Conservation (phyloP, 1,140 invertebrate genomes). For the Muscidifurax raptorellus region DNA sequence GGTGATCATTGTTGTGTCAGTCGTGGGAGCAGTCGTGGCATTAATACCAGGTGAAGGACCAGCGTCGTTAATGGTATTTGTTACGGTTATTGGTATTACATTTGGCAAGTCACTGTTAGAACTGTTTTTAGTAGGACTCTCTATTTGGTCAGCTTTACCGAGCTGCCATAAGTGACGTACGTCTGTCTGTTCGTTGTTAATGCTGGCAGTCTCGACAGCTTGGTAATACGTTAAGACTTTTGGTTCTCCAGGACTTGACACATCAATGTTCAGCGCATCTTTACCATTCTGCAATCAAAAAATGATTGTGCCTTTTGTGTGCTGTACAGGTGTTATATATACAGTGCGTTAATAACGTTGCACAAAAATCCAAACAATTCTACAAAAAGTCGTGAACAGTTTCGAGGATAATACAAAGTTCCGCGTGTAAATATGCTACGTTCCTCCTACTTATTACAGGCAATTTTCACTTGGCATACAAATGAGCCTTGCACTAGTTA, state of each 20-base stretch:
- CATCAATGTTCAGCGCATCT: slow-evolving; percentile 60
- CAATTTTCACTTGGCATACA: background rate
- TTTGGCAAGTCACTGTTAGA: slow-evolving; percentile 61
- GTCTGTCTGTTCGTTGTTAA: slow-evolving; percentile 68
- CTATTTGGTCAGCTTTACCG: slow-evolving; percentile 62
- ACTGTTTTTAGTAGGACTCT: slow-evolving; percentile 63
- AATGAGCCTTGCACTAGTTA: background rate
- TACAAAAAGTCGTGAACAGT: slow-evolving; percentile 18
- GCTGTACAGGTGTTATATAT: slow-evolving; percentile 66
- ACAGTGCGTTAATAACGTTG: slow-evolving; percentile 49
- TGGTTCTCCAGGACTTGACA: slow-evolving; percentile 69
- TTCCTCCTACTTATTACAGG: background rate
- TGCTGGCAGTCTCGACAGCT: slow-evolving; percentile 69
- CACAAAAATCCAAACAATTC: background rate
- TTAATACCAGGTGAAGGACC: background rate
- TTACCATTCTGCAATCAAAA: slow-evolving; percentile 71
- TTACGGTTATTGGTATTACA: slow-evolving; percentile 29
- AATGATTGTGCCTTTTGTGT: slow-evolving; percentile 63
- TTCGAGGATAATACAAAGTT: slow-evolving; percentile 21
- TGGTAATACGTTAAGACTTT: slow-evolving; percentile 71
- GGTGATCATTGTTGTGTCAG: slow-evolving; percentile 5
- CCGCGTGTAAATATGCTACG: too few relatives aligned
- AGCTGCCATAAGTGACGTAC: slow-evolving; percentile 52
- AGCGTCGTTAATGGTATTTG: slow-evolving; percentile 33
- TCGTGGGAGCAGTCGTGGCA: background rate